These are phyloP conservation scores for Gortyna flavago DNA, from an alignment of 2,888 invertebrate genomes.

Conservation along the genomic window DNA sequence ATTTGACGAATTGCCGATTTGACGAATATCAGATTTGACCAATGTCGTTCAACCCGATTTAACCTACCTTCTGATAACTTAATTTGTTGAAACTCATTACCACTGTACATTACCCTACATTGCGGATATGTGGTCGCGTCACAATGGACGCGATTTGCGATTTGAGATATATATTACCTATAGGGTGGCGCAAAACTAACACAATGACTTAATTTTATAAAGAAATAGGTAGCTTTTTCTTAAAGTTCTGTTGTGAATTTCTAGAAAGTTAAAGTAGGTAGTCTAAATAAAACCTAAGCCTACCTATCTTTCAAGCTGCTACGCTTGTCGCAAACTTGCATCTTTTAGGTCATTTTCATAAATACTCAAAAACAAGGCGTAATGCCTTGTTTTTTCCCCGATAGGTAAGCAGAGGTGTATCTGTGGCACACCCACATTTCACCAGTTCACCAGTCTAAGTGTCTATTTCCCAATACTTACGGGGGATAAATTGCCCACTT, in stretches of 20 bases:
- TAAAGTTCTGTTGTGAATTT: not conserved
- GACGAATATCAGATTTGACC: too few relatives aligned
- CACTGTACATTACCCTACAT: conserved; percentile 70
- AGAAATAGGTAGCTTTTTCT: not conserved
- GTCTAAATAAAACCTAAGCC: not conserved
- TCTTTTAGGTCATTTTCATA: not conserved
- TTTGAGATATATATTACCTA: not conserved
- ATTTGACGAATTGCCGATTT: too few relatives aligned
- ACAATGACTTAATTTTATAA: not conserved
- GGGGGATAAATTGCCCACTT: not conserved
- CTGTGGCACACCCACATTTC: not conserved
- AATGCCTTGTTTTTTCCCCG: not conserved
- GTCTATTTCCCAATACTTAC: not conserved
- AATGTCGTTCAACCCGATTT: too few relatives aligned
- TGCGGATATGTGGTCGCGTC: conserved; percentile 39
- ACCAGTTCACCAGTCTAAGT: not conserved
- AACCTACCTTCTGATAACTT: conserved; percentile 61
- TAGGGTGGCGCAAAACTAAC: not conserved
- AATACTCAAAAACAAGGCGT: too few relatives aligned
- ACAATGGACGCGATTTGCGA: conserved; percentile 38
- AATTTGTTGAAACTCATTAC: conserved; percentile 69
- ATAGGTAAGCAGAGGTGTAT: too few relatives aligned
- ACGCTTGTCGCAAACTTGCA: not conserved
- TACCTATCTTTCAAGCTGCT: not conserved
- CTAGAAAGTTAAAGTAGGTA: too few relatives aligned